phyloP scores from a whole-genome alignment of 2,797 vertebrate genomes.

The Epinephelus malabaricus region DNA sequence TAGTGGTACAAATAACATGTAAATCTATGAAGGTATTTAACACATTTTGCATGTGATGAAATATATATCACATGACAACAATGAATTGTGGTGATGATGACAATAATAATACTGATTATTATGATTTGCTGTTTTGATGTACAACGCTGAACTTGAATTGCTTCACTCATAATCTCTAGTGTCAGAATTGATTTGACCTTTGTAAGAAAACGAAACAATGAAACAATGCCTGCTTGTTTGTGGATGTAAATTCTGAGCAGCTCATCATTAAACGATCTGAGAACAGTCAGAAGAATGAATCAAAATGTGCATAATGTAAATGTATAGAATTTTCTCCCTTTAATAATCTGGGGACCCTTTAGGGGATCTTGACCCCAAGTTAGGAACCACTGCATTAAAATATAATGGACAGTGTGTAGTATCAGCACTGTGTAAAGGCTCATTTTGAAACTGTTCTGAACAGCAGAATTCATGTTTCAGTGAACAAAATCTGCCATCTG shows the following conservation, averaged over 20 bases:
- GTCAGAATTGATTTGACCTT: background rate
- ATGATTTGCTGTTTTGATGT: background rate
- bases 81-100: background rate
- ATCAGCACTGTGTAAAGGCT: background rate
- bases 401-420: background rate
- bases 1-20: background rate
- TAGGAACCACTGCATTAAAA: background rate
- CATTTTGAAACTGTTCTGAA: too few relatives aligned
- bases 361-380: background rate
- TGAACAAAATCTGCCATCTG: constrained; percentile 79
- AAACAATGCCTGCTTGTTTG: background rate
- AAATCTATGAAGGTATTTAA: too few relatives aligned
- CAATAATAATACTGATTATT: background rate
- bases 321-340: background rate
- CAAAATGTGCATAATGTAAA: background rate
- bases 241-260: background rate
- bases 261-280: background rate
- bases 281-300: background rate
- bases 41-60: background rate
- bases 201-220: background rate
- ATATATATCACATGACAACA: background rate
- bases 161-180: background rate
- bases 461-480: background rate
- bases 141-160: background rate
- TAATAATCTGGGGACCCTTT: background rate